Conservation (phyloP, 2,888 invertebrate species). For the Caenorhabditis doughertyi region DNA sequence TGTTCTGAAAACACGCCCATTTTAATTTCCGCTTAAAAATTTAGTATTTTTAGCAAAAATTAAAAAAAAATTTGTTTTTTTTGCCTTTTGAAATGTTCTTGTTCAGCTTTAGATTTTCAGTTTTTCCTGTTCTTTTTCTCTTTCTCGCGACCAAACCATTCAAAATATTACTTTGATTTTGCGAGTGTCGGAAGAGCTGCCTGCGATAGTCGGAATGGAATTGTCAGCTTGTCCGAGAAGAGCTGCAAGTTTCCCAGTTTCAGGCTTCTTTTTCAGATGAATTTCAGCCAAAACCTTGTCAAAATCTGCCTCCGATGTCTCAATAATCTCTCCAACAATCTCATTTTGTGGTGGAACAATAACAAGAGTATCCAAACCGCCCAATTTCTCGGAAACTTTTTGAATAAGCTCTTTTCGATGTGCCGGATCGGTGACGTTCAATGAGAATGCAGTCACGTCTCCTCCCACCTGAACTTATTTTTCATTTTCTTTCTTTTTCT, state of each 20-base stretch:
- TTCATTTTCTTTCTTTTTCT: not conserved
- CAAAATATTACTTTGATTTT: conserved; percentile 70
- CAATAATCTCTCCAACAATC: conserved; percentile 74
- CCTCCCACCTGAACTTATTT: conserved; percentile 64
- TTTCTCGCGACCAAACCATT: too few relatives aligned
- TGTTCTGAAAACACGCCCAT: too few relatives aligned
- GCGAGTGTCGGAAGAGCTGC: conserved; percentile 69
- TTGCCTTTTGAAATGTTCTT: too few relatives aligned
- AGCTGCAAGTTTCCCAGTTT: conserved; percentile 50
- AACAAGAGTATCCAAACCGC: conserved; percentile 65
- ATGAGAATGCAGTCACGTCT: conserved; percentile 65
- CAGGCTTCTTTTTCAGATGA: not conserved
- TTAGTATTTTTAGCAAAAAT: too few relatives aligned
- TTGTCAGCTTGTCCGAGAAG: conserved; percentile 70
- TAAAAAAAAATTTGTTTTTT: too few relatives aligned
- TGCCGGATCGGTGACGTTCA: conserved; percentile 52
- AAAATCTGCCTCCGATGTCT: conserved; percentile 59
- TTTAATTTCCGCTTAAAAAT: too few relatives aligned
- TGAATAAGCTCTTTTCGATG: conserved; percentile 66
- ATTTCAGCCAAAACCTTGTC: conserved; percentile 34
- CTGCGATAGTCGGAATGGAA: conserved; percentile 74
- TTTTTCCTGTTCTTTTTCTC: too few relatives aligned
- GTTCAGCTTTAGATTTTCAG: too few relatives aligned
- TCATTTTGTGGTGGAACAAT: conserved; percentile 72
- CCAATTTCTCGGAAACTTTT: conserved; percentile 62